phyloP scores from a whole-genome alignment of 1,140 invertebrate species.

The Drosophila leontia region DNA sequence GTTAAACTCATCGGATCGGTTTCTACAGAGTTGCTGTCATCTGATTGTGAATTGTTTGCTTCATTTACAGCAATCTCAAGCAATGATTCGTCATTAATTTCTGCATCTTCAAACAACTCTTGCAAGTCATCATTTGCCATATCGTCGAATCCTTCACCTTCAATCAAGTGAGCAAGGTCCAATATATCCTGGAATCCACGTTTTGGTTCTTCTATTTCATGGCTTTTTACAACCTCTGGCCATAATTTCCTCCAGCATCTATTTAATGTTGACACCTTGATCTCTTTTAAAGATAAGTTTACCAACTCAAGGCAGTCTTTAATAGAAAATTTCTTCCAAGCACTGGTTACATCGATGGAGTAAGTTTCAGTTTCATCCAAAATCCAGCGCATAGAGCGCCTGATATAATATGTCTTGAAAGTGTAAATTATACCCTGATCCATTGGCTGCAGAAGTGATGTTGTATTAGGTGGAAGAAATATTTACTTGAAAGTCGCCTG shows the following conservation, averaged over 20 bases:
- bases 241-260: slow-evolving; percentile 36
- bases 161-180: slow-evolving; percentile 8
- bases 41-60: not conserved
- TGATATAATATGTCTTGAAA: slow-evolving; percentile 60
- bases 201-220: slow-evolving; percentile 33
- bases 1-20: slow-evolving; percentile 30
- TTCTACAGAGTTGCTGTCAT: slow-evolving; percentile 29
- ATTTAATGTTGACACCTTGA: slow-evolving; percentile 54
- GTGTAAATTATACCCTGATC: slow-evolving; percentile 82
- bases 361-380: slow-evolving; percentile 33
- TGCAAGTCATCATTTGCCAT: slow-evolving; percentile 25
- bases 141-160: slow-evolving; percentile 52
- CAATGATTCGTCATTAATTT: not conserved
- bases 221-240: slow-evolving; percentile 37
- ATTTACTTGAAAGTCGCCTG: not conserved
- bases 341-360: slow-evolving; percentile 21
- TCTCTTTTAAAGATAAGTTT: slow-evolving; percentile 42
- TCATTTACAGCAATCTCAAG: not conserved
- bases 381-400: slow-evolving; percentile 41
- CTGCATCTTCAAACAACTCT: slow-evolving; percentile 39
- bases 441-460: slow-evolving; percentile 85
- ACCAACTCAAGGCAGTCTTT: slow-evolving; percentile 50
- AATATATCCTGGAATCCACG: slow-evolving; percentile 46
- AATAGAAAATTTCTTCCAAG: slow-evolving; percentile 62
- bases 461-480: slow-evolving; percentile 78